Percentiles rank a stretch among this genome's conserved stretches.
phyloP scores from a whole-genome alignment of 2,113 vertebrate genomes.

The Plecotus auritus region DNA sequence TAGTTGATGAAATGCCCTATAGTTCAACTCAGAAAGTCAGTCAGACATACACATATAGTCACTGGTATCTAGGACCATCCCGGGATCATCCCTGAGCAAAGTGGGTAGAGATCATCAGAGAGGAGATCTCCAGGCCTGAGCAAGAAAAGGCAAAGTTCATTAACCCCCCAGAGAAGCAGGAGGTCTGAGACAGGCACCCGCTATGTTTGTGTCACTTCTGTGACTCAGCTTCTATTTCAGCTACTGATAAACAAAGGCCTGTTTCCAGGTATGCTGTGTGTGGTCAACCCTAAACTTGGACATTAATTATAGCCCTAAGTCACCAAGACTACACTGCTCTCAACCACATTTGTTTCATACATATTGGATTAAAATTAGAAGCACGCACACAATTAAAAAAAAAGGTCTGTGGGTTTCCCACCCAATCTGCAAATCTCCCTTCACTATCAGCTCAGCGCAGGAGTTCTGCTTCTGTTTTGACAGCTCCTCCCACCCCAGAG shows the following conservation, averaged over 20 bases:
- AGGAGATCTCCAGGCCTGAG: neutral
- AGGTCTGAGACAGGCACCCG: neutral
- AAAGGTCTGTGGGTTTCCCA: slow-evolving; percentile 53
- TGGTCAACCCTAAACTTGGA: slow-evolving; percentile 61
- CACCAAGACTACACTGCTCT: slow-evolving; percentile 17
- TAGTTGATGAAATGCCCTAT: neutral
- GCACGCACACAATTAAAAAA: neutral
- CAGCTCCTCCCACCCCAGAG: neutral
- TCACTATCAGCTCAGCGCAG: neutral
- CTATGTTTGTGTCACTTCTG: slow-evolving; percentile 25
- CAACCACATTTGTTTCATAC: slow-evolving; percentile 53
- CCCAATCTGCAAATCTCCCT: slow-evolving; percentile 30
- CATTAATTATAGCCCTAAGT: slow-evolving; percentile 65
- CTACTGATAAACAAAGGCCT: slow-evolving; percentile 51
- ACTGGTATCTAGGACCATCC: neutral
- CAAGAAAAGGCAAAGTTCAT: neutral
- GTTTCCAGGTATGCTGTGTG: slow-evolving; percentile 71
- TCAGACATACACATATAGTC: neutral
- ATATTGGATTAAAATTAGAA: slow-evolving; percentile 46
- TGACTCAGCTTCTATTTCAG: slow-evolving; percentile 69
- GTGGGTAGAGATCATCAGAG: neutral
- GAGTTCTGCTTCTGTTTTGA: slow-evolving; percentile 40
- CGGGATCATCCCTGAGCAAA: neutral
- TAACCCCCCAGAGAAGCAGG: neutral
- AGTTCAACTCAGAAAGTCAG: neutral